Conservation (phyloP, 2,113 vertebrate species). For the Microtus richardsoni region DNA sequence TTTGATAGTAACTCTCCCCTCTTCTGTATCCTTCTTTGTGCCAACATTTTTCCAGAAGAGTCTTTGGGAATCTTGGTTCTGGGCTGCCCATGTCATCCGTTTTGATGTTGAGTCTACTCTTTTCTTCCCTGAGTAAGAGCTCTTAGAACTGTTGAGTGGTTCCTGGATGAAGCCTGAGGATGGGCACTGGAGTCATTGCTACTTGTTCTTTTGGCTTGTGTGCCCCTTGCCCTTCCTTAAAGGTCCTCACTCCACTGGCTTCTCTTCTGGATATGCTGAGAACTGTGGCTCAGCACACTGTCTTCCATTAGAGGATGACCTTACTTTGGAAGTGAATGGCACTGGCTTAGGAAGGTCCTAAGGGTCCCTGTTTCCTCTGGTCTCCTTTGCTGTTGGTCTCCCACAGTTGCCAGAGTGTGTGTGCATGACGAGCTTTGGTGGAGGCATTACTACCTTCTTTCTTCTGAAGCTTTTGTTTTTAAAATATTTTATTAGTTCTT, state of each 20-base stretch:
- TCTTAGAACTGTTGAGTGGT: background rate
- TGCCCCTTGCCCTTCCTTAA: background rate
- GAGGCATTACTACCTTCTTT: background rate
- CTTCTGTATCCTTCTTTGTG: constrained; percentile 1
- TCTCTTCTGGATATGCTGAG: background rate
- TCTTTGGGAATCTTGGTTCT: constrained; percentile 35
- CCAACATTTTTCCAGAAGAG: background rate
- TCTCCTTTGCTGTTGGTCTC: background rate
- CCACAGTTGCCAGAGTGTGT: background rate
- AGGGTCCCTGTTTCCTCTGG: background rate
- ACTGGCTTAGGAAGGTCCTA: background rate
- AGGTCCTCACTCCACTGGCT: background rate
- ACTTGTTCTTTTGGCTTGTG: background rate
- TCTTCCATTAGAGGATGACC: background rate
- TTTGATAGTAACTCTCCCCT: background rate
- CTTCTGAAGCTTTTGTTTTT: constrained; percentile 20
- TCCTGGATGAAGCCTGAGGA: background rate
- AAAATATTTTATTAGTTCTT: background rate
- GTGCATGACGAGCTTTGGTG: background rate
- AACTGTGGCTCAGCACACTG: background rate
- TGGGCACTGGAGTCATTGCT: background rate
- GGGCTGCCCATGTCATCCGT: background rate
- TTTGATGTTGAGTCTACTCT: constrained; percentile 6
- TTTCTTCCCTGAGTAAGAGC: constrained; percentile 10
- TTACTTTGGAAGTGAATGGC: constrained; percentile 19